These are phyloP conservation scores for Eurystomus gularis DNA, from an alignment of 2,113 vertebrate species.

Conservation along the genomic window DNA sequence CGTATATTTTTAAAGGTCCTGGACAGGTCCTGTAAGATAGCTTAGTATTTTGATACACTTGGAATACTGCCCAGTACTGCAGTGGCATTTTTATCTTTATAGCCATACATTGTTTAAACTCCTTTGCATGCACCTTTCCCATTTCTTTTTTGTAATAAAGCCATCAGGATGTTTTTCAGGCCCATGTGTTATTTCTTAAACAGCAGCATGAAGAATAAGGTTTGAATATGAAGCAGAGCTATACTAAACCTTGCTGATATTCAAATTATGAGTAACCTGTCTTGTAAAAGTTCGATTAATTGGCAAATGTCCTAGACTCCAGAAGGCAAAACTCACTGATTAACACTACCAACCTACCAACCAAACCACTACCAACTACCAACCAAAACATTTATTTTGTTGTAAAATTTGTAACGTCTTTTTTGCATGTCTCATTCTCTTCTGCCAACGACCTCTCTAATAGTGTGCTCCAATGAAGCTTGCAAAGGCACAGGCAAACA, in stretches of 20 bases:
- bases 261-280: neutral
- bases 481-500: neutral
- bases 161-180: neutral
- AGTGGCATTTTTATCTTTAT: neutral
- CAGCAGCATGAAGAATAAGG: neutral
- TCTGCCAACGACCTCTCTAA: neutral
- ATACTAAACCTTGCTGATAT: neutral
- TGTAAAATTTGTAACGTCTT: neutral
- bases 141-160: neutral
- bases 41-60: neutral
- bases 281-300: neutral
- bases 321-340: neutral
- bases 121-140: neutral
- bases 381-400: neutral
- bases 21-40: neutral
- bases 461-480: neutral
- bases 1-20: neutral
- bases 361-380: neutral
- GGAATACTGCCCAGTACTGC: neutral
- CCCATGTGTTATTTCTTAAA: neutral
- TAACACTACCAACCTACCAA: neutral
- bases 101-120: neutral
- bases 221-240: neutral
- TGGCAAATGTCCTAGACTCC: neutral
- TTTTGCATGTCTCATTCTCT: neutral